Percentiles rank a stretch among this genome's conserved stretches.
These are phyloP conservation scores for Echinometra lucunter DNA, from an alignment of 53 echinoderm and acorn worm genomes.

Conservation along the genomic window DNA sequence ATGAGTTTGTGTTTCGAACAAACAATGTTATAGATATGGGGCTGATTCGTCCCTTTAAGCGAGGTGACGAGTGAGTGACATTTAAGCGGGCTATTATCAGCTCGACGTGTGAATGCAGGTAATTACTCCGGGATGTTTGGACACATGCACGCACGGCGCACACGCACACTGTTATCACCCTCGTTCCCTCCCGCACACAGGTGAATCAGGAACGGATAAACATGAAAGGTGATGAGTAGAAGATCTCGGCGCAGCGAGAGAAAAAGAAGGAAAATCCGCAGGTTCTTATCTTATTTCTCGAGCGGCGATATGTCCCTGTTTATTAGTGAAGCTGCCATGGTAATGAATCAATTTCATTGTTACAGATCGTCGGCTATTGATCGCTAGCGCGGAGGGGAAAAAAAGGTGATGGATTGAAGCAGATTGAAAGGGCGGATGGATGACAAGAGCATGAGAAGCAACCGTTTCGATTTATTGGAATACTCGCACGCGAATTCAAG, in stretches of 20 bases:
- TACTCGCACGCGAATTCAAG: background rate
- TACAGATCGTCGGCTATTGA: constrained; percentile 21
- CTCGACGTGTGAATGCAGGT: background rate
- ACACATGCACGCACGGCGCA: background rate
- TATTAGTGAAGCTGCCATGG: constrained; percentile 33
- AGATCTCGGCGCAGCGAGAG: background rate
- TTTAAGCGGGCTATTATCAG: background rate
- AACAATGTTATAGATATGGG: background rate
- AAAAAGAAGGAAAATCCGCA: background rate
- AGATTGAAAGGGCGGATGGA: constrained; percentile 32
- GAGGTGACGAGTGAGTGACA: constrained; percentile 1
- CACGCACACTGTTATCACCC: too few species aligned
- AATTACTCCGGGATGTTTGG: background rate
- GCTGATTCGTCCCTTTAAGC: background rate
- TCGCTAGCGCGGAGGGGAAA: background rate
- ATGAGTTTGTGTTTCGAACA: background rate
- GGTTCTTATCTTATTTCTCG: background rate
- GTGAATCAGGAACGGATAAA: background rate
- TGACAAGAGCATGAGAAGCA: background rate
- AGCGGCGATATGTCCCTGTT: background rate
- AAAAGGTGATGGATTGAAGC: background rate
- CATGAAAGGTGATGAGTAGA: background rate
- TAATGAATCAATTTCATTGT: constrained; percentile 46
- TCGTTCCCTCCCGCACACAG: background rate
- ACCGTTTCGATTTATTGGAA: background rate